Conservation (phyloP, 2,888 invertebrate species). For the Oligia strigilis region DNA sequence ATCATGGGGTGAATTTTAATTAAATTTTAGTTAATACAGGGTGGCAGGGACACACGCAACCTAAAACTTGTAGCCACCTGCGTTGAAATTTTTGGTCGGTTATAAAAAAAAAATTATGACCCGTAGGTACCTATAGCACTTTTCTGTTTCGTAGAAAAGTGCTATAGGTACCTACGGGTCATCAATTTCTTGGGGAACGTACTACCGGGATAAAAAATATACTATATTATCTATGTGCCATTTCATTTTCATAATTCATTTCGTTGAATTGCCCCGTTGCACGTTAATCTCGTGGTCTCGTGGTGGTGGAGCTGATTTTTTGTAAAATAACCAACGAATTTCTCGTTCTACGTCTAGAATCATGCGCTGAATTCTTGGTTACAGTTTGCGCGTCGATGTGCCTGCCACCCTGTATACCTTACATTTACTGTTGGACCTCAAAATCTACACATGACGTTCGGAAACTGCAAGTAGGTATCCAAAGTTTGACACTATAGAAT, state of each 20-base stretch:
- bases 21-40: not conserved
- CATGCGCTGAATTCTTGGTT: not conserved
- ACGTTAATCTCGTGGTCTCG: too few species aligned
- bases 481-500: constrained; percentile 35
- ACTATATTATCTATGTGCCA: too few species aligned
- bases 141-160: too few species aligned
- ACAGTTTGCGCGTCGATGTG: not conserved
- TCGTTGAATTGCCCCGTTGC: too few species aligned
- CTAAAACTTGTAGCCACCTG: not conserved
- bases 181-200: too few species aligned
- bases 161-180: too few species aligned
- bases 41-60: not conserved
- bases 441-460: not conserved
- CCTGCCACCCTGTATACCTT: not conserved
- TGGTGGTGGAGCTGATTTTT: too few species aligned
- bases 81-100: not conserved
- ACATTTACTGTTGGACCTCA: not conserved
- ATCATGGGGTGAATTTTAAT: not conserved
- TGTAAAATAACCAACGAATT: too few species aligned
- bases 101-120: not conserved
- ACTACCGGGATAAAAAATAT: too few species aligned
- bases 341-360: not conserved
- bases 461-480: constrained; percentile 19
- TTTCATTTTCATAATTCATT: too few species aligned
- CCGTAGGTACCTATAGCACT: too few species aligned